Evolutionary conservation across 2,113 vertebrate genomes (phyloP).

Genomic region (Anolis sagrei): DNA sequence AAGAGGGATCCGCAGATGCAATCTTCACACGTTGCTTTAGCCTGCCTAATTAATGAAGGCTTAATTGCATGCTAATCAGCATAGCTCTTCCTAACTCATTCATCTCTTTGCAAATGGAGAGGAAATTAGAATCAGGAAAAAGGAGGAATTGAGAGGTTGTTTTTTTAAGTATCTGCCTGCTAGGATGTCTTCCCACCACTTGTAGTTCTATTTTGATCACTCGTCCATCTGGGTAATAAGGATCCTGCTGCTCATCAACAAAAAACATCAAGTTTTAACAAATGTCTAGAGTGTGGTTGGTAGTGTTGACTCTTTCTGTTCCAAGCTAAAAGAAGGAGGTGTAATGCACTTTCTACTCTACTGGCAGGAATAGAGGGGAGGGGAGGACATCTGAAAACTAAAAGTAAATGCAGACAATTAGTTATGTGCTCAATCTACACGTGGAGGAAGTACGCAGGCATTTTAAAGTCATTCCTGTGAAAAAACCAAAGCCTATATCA

Average conservation of each 20-base stretch:
- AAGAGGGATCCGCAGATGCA: constrained; percentile 52
- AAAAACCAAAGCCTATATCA: constrained; percentile 9
- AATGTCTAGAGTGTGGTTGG: constrained; percentile 39
- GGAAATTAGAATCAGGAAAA: constrained; percentile 41
- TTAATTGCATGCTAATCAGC: constrained; percentile 54
- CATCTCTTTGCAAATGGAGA: constrained; percentile 42
- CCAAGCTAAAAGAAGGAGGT: constrained; percentile 25
- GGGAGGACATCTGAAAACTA: not conserved
- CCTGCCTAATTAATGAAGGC: constrained; percentile 61
- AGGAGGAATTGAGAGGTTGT: constrained; percentile 21
- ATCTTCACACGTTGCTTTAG: constrained; percentile 51
- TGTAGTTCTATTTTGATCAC: constrained; percentile 38
- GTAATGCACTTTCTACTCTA: constrained; percentile 21
- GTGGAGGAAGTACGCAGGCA: not conserved
- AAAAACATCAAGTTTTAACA: constrained; percentile 38
- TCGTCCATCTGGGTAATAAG: constrained; percentile 28
- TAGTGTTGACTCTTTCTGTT: constrained; percentile 32
- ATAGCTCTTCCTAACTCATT: constrained; percentile 36
- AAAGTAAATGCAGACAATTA: constrained; percentile 22
- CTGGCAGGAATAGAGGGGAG: not conserved
- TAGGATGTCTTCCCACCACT: constrained; percentile 10
- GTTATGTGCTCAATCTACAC: too few relatives aligned
- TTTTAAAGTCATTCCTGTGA: constrained; percentile 10
- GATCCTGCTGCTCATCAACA: constrained; percentile 32
- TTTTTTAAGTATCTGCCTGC: constrained; percentile 35